A percentile compares a stretch with the other conserved stretches of the same genome.
phyloP scores from a whole-genome alignment of 2,797 vertebrate genomes.

The Parauchenoglanis punctatus region DNA sequence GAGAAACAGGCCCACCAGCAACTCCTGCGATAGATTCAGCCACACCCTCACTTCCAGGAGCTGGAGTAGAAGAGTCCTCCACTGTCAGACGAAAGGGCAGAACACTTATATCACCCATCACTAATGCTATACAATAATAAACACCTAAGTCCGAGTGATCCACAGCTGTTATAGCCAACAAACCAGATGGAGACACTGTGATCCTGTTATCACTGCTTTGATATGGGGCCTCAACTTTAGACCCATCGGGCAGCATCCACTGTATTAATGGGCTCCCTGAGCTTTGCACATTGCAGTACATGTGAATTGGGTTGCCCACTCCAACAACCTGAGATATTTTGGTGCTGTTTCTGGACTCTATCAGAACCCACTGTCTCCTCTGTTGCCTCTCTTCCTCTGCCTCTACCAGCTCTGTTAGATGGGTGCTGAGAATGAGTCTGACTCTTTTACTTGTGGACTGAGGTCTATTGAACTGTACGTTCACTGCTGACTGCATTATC shows the following conservation, averaged over 20 bases:
- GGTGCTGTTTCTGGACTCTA: slow-evolving; percentile 71
- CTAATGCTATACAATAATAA: slow-evolving; percentile 83
- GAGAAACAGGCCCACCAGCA: slow-evolving; percentile 69
- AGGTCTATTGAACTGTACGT: slow-evolving; percentile 83
- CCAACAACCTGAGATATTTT: slow-evolving; percentile 66
- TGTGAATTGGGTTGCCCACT: slow-evolving; percentile 71
- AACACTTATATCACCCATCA: slow-evolving; percentile 73
- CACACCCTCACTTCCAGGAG: slow-evolving; percentile 62
- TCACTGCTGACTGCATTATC: slow-evolving; percentile 82
- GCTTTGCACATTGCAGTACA: slow-evolving; percentile 80
- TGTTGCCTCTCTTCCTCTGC: slow-evolving; percentile 62
- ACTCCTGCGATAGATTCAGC: slow-evolving; percentile 66
- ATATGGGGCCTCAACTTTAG: slow-evolving; percentile 73
- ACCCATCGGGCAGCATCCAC: slow-evolving; percentile 85
- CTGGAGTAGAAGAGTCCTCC: slow-evolving; percentile 72
- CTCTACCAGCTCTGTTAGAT: slow-evolving; percentile 68
- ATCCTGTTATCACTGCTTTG: slow-evolving; percentile 69
- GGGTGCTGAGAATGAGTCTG: slow-evolving; percentile 73
- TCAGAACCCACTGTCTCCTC: slow-evolving; percentile 82
- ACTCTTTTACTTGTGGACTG: slow-evolving; percentile 81
- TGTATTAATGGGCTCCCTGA: slow-evolving; percentile 75
- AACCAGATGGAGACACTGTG: slow-evolving; percentile 76
- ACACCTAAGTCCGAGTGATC: slow-evolving; percentile 78
- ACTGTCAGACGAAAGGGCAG: slow-evolving; percentile 77
- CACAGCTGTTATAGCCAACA: slow-evolving; percentile 72